Evolutionary conservation across 2,888 invertebrate genomes (phyloP).

Genomic region (Epistrophella euchroma): DNA sequence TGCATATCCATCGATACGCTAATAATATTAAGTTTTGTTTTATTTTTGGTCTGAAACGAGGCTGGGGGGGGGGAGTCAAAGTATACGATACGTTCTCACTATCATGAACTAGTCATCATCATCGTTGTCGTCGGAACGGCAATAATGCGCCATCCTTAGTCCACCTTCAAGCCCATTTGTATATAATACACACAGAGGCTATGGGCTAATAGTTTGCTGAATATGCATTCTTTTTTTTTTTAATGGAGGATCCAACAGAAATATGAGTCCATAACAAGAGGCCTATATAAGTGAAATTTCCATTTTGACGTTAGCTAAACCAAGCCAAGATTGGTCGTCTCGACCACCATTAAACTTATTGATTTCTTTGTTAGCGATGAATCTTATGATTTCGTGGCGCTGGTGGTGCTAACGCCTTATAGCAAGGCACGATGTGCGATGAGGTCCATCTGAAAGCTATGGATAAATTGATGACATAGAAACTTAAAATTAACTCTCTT

Average conservation of each 20-base stretch:
- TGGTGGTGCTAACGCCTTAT: constrained; percentile 63
- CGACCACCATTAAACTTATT: constrained; percentile 53
- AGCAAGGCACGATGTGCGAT: constrained; percentile 63
- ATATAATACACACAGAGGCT: constrained; percentile 42
- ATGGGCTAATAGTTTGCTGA: constrained; percentile 66
- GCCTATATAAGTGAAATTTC: constrained; percentile 63
- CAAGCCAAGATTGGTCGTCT: constrained; percentile 27
- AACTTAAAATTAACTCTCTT: constrained; percentile 66
- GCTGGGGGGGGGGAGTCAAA: not conserved
- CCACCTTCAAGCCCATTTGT: constrained; percentile 45
- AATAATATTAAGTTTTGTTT: constrained; percentile 70
- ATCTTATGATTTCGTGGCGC: constrained; percentile 59
- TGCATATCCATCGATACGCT: constrained; percentile 74
- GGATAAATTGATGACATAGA: constrained; percentile 71
- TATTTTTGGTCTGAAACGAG: constrained; percentile 31
- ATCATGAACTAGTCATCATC: constrained; percentile 73
- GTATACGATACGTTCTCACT: constrained; percentile 59
- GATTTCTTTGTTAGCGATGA: constrained; percentile 47
- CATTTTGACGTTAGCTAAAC: constrained; percentile 59
- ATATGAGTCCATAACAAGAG: constrained; percentile 46
- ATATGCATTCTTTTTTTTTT: constrained; percentile 56
- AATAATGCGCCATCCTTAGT: constrained; percentile 35
- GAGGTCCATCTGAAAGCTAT: constrained; percentile 55
- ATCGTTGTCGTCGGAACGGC: constrained; percentile 31
- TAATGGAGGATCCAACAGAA: constrained; percentile 58